Evolutionary conservation across 2,113 vertebrate species (phyloP).

Genomic region (Phaetusa simplex): DNA sequence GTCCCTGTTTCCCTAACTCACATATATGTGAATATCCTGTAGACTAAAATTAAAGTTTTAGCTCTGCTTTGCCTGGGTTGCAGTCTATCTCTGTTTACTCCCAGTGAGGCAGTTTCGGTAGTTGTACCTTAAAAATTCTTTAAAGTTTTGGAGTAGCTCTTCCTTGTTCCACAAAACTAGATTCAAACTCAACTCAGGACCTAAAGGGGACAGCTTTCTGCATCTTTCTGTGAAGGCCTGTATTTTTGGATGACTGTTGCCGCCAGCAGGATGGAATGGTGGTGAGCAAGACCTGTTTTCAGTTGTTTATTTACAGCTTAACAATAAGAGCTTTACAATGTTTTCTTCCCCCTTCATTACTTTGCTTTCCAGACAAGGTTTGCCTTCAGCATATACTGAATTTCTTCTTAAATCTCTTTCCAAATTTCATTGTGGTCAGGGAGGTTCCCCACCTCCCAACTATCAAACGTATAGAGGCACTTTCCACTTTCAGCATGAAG

Average conservation of each 20-base stretch:
- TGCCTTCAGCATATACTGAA: neutral
- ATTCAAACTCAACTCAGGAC: neutral
- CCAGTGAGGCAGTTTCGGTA: neutral
- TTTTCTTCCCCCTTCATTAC: neutral
- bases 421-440: neutral
- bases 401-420: neutral
- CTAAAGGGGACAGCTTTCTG: neutral
- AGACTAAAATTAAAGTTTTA: neutral
- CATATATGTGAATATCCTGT: neutral
- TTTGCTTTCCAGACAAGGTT: neutral
- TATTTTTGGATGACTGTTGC: neutral
- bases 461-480: neutral
- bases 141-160: neutral
- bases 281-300: neutral
- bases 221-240: neutral
- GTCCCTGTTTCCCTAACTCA: neutral
- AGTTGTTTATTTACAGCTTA: neutral
- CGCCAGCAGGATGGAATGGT: neutral
- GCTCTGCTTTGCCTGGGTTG: neutral
- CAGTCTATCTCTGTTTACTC: neutral
- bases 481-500: neutral
- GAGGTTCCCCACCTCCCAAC: neutral
- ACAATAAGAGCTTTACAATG: neutral
- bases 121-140: neutral
- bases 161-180: neutral